Evolutionary conservation across 2,888 invertebrate genomes (phyloP).

Genomic region (Heliconius cydno): DNA sequence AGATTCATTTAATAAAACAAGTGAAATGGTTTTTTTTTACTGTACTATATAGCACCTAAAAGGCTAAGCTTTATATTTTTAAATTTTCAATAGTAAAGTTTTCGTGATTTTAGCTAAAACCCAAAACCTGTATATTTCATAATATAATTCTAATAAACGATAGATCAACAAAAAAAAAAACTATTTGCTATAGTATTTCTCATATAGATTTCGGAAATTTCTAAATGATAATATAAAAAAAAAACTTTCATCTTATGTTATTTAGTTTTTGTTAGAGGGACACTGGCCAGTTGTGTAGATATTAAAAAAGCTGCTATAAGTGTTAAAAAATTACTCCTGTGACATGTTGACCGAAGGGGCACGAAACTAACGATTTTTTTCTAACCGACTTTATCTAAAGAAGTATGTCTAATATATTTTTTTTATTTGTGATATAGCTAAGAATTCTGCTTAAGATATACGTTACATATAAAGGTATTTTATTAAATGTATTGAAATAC

Average conservation of each 20-base stretch:
- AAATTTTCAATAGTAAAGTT: not conserved
- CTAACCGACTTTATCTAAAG: not conserved
- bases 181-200: constrained; percentile 85
- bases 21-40: no score
- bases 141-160: constrained; percentile 53
- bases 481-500: no score
- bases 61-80: no score
- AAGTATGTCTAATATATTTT: not conserved
- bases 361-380: constrained; percentile 48
- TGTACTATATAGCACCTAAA: no score
- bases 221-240: constrained; percentile 53
- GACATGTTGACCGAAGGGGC: constrained; percentile 67
- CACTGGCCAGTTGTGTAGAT: constrained; percentile 62
- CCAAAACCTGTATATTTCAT: no score
- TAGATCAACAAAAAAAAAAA: constrained; percentile 52
- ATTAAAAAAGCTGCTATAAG: constrained; percentile 77
- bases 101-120: not conserved
- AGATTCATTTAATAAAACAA: no score
- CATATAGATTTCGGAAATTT: constrained; percentile 36
- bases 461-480: no score
- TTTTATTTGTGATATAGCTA: no score
- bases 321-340: constrained; percentile 71
- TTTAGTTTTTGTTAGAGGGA: constrained; percentile 46
- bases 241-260: constrained; percentile 54
- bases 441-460: no score